phyloP scores from a whole-genome alignment of 2,888 invertebrate species.

The Lithodes maja region DNA sequence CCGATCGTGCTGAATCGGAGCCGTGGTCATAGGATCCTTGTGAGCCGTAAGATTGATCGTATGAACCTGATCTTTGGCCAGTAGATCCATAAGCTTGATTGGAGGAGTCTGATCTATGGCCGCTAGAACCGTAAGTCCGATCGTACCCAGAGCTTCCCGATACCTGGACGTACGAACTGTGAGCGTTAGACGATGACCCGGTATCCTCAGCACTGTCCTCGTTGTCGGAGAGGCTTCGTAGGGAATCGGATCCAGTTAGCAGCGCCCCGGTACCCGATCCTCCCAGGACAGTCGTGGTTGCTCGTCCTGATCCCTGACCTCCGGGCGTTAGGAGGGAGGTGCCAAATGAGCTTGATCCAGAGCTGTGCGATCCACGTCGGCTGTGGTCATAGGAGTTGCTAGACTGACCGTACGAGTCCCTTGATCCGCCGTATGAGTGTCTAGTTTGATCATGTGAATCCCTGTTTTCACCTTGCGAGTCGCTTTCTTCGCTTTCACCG shows the following conservation, averaged over 20 bases:
- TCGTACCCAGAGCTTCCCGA: background rate
- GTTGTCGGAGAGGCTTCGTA: background rate
- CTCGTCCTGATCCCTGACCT: conserved; percentile 12
- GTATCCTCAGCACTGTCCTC: background rate
- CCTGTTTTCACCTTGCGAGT: background rate
- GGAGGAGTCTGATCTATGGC: no score
- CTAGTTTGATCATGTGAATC: background rate
- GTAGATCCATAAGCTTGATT: no score
- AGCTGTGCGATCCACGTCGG: background rate
- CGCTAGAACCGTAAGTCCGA: no score
- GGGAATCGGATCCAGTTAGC: conserved; percentile 5
- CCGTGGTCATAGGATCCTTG: background rate
- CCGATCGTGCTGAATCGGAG: background rate
- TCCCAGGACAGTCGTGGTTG: conserved; percentile 42
- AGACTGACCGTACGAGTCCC: background rate
- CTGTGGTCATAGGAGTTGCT: background rate
- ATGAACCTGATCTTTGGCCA: no score
- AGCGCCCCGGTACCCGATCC: background rate
- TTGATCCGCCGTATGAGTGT: background rate
- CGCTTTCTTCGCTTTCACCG: background rate
- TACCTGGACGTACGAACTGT: background rate
- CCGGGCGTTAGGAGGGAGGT: background rate
- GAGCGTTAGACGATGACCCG: background rate
- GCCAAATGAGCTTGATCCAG: background rate
- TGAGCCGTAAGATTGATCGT: no score